Percentiles rank a stretch among this genome's conserved stretches.
These are phyloP conservation scores for Podarcis raffonei DNA, from an alignment of 2,113 vertebrate genomes.

Conservation along the genomic window DNA sequence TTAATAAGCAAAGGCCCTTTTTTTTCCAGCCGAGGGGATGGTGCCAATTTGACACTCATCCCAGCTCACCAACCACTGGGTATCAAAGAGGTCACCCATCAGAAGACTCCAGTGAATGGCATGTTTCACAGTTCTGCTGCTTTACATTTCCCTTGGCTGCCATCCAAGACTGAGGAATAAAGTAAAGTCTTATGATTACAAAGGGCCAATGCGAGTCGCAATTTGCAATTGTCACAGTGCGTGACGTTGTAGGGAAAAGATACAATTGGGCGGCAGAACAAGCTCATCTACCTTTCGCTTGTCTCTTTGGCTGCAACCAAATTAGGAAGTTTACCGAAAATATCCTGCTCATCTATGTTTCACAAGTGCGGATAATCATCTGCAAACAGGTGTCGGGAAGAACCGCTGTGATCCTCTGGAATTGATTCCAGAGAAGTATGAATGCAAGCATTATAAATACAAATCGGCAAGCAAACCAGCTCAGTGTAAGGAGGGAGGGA, in stretches of 20 bases:
- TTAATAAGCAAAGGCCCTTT: neutral
- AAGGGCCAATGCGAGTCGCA: constrained; percentile 41
- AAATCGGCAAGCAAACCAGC: neutral
- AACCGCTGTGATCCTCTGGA: neutral
- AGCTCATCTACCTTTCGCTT: constrained; percentile 19
- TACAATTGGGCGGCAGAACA: constrained; percentile 36
- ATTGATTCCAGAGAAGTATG: constrained; percentile 7
- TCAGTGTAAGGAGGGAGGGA: neutral
- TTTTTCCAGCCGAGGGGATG: constrained; percentile 9
- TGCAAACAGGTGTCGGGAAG: constrained; percentile 5
- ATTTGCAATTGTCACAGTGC: constrained; percentile 45
- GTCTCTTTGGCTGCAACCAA: constrained; percentile 23
- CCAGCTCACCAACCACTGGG: neutral
- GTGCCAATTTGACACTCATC: neutral
- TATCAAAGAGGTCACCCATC: constrained; percentile 14
- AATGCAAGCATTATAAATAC: constrained; percentile 2
- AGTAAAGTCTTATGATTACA: constrained; percentile 38
- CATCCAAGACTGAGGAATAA: constrained; percentile 35
- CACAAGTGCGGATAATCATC: neutral
- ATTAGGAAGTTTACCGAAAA: constrained; percentile 32
- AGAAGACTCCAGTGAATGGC: neutral
- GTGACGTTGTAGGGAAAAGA: constrained; percentile 47
- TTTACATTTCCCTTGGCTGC: constrained; percentile 42
- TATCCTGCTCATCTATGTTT: constrained; percentile 14
- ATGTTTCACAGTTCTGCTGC: constrained; percentile 9